These are phyloP conservation scores for Glaucopsyche alexis DNA, from an alignment of 2,888 invertebrate species.

Conservation along the genomic window DNA sequence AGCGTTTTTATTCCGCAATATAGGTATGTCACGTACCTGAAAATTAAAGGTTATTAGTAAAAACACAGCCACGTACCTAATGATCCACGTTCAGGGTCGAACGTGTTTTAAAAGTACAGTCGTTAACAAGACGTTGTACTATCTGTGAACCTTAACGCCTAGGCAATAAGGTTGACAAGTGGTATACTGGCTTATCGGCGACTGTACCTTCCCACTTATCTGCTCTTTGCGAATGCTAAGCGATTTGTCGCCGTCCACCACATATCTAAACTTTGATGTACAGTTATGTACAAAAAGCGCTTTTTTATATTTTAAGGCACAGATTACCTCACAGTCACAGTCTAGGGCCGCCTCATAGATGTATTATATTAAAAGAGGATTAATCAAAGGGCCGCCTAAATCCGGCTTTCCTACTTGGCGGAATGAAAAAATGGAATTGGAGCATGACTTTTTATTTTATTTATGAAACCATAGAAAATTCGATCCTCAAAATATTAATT, in stretches of 20 bases:
- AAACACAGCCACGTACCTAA: slow-evolving; percentile 34
- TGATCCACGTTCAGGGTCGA: slow-evolving; percentile 51
- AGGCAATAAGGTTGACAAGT: neutral
- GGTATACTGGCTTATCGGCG: too few relatives aligned
- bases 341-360: too few relatives aligned
- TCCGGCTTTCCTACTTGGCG: too few relatives aligned
- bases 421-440: too few relatives aligned
- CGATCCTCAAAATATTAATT: neutral
- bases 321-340: too few relatives aligned
- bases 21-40: slow-evolving; percentile 2
- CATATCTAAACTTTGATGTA: slow-evolving; percentile 66
- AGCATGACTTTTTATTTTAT: too few relatives aligned
- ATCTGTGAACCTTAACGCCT: neutral
- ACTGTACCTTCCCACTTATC: slow-evolving; percentile 47
- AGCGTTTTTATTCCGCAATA: neutral
- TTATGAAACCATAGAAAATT: too few relatives aligned
- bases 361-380: too few relatives aligned
- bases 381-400: too few relatives aligned
- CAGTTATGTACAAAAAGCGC: slow-evolving; percentile 44
- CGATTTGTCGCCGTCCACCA: slow-evolving; percentile 72
- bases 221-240: slow-evolving; percentile 63
- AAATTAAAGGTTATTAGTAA: slow-evolving; percentile 29
- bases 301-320: neutral
- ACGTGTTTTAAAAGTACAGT: slow-evolving; percentile 56
- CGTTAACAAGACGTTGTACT: neutral